Evolutionary conservation across 2,888 invertebrate species (phyloP).

Genomic region (Sepioteuthis lessoniana): DNA sequence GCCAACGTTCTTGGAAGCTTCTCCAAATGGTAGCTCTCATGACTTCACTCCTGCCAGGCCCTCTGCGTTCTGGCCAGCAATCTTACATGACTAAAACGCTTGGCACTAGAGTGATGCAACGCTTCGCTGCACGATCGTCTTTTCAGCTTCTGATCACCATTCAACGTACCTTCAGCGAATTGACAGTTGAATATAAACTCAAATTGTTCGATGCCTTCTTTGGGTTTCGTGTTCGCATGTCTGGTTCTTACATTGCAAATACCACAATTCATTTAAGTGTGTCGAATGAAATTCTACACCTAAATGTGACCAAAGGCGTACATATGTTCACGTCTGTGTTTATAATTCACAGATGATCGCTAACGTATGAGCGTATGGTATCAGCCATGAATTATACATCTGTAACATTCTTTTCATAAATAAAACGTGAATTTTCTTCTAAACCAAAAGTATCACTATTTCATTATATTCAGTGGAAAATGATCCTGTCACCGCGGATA

Average conservation of each 20-base stretch:
- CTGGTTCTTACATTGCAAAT: neutral
- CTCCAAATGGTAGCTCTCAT: neutral
- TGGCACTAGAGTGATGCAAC: neutral
- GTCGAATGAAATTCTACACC: neutral
- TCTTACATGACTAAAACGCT: conserved; percentile 18
- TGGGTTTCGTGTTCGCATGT: neutral
- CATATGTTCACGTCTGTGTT: no score
- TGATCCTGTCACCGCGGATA: no score
- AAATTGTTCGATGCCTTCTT: no score
- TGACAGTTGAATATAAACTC: neutral
- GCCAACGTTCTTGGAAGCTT: neutral
- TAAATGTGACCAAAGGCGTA: neutral
- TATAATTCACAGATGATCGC: no score
- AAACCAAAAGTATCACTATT: no score
- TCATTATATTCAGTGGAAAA: no score
- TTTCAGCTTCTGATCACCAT: neutral
- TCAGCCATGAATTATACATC: no score
- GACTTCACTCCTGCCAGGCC: neutral
- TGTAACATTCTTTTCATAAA: no score
- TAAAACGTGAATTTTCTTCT: no score
- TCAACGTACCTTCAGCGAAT: neutral
- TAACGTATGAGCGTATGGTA: no score
- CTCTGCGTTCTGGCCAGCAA: neutral
- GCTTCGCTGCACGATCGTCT: neutral
- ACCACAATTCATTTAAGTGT: neutral